Evolutionary conservation across 2,113 vertebrate species (phyloP), one percentile per base, ranked within the genome.

Genomic region (Pterophyllum scalare): DNA sequence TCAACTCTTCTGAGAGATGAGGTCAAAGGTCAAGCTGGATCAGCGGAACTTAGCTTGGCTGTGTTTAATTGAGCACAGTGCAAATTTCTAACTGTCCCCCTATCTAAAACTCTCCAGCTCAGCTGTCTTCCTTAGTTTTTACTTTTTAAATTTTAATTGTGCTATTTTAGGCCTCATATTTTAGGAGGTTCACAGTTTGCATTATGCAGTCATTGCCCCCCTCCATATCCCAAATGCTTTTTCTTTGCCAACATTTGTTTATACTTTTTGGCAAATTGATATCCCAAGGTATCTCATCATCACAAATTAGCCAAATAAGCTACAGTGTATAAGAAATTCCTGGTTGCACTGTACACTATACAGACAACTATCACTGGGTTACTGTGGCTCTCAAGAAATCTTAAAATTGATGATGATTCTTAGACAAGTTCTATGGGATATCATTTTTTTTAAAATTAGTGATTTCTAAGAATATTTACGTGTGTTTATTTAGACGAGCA

Each of bases 131-230:
- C 40, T 35, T 58, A 31, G 35, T 58, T 78, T 35, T 56, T 5
- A 20, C 7, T 60, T 9, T 58, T 84, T 31, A 28, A 81, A 65
- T 61, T 77, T 52, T 62, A 56, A 77, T 74, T 74, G 61, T 0
- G 7, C 58, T 19, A 59, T 67, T 85, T 79, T 58, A 49, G 57
- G 33, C n/a, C 24, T 79, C 13, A 31, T 52, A 33, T 80, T 88
- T 81, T 33, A 77, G 49, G 54, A 43, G 49, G 22, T 88, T 80
- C 72, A 59, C 7, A 19, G 15, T 77, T 86, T 85, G 35, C 35
- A 81, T 87, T 40, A 79, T 0, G 78, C 60, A 87, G 35, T 77
- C 38, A 28, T 20, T 60, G 52, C 0, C 43, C 0, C 0, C 24
- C 10, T 31, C 24, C 49, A 15, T 13, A 52, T 31, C 43, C 28